phyloP scores from a whole-genome alignment of 1,140 invertebrate genomes.

The Atta texana region DNA sequence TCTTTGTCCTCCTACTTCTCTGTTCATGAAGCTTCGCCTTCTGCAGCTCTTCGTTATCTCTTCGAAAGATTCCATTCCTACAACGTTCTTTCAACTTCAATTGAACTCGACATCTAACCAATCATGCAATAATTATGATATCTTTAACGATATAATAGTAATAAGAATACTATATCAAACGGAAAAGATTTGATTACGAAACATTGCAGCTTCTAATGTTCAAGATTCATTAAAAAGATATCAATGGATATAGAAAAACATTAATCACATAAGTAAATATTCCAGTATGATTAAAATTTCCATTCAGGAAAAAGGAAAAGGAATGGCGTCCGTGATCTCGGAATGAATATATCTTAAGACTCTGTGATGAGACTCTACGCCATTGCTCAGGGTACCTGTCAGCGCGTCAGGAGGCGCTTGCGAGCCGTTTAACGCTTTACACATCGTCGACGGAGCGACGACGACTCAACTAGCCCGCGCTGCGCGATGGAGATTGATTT shows the following conservation, averaged over 20 bases:
- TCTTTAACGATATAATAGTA: background rate
- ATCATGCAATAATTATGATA: background rate
- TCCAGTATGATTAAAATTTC: background rate
- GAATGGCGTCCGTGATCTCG: background rate
- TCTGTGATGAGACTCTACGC: slow-evolving; percentile 56
- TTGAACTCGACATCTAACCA: background rate
- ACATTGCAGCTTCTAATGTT: background rate
- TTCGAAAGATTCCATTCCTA: background rate
- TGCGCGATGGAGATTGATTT: slow-evolving; percentile 79
- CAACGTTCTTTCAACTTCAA: background rate
- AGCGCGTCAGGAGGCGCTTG: slow-evolving; percentile 57
- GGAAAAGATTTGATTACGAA: background rate
- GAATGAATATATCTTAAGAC: slow-evolving; percentile 25
- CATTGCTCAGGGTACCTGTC: slow-evolving; percentile 71
- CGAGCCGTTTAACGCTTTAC: slow-evolving; percentile 73
- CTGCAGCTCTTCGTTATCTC: background rate
- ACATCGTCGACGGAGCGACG: slow-evolving; percentile 73
- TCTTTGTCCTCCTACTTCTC: slow-evolving; percentile 50
- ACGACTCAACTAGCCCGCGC: slow-evolving; percentile 78
- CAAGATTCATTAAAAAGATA: background rate
- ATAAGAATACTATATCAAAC: background rate
- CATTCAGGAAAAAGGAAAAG: background rate
- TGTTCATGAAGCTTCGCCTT: background rate
- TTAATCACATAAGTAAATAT: background rate
- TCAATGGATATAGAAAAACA: background rate